A percentile compares a stretch with the other conserved stretches of the same genome.
phyloP scores from a whole-genome alignment of 2,113 vertebrate genomes.

The Henicopernis longicauda region DNA sequence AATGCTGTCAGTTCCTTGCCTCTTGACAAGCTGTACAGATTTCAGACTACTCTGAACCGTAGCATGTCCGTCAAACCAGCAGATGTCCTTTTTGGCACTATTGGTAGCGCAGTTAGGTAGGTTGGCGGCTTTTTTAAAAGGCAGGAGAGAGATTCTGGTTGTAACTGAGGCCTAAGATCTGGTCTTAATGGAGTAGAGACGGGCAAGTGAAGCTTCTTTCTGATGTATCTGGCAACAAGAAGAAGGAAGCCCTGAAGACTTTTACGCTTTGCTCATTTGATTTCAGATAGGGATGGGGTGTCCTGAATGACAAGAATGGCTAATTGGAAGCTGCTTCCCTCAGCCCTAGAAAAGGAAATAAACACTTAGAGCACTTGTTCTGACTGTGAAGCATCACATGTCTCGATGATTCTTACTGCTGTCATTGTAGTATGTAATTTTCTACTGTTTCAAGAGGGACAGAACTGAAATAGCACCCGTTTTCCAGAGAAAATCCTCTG shows the following conservation, averaged over 20 bases:
- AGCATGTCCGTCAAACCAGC: slow-evolving; percentile 27
- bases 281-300: neutral
- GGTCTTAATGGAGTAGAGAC: neutral
- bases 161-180: neutral
- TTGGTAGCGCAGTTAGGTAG: neutral
- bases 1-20: slow-evolving; percentile 28
- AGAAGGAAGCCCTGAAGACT: neutral
- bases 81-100: slow-evolving; percentile 19
- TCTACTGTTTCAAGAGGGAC: neutral
- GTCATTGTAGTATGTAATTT: neutral
- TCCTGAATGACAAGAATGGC: neutral
- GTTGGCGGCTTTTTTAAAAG: neutral
- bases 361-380: neutral
- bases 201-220: neutral
- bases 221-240: neutral
- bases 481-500: neutral
- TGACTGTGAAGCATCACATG: neutral
- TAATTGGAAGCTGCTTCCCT: neutral
- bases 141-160: neutral
- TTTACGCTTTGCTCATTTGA: neutral
- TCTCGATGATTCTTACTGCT: neutral
- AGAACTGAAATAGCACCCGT: neutral
- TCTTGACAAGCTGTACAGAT: slow-evolving; percentile 20
- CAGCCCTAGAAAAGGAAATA: neutral
- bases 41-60: neutral